phyloP scores from a whole-genome alignment of 1,140 invertebrate genomes.

The Lamellibrachia luymesi region DNA sequence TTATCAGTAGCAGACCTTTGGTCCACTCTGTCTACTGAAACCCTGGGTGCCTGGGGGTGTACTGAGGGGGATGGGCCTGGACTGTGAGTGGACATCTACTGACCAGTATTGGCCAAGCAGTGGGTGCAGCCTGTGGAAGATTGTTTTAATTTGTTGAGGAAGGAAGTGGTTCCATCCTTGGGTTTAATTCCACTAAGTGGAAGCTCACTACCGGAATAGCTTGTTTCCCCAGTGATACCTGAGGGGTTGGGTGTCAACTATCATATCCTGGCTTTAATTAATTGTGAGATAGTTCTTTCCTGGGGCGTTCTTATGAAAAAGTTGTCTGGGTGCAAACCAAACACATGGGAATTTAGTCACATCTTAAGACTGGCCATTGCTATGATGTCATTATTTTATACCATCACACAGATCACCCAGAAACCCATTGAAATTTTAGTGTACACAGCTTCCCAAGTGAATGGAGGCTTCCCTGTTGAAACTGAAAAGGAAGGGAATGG shows the following conservation, averaged over 20 bases:
- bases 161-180: background rate
- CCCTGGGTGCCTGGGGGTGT: background rate
- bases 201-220: background rate
- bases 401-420: background rate
- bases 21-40: background rate
- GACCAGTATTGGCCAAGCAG: background rate
- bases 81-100: background rate
- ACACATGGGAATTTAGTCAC: background rate
- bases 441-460: too few species aligned
- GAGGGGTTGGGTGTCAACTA: background rate
- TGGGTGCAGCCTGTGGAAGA: background rate
- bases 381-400: background rate
- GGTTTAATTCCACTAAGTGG: background rate
- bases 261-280: background rate
- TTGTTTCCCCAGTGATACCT: background rate
- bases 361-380: background rate
- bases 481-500: background rate
- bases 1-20: conserved; percentile 4
- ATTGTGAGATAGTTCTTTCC: background rate
- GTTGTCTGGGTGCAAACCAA: background rate
- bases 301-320: background rate
- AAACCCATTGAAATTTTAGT: background rate
- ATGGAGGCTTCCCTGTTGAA: background rate
- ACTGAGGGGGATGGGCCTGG: background rate
- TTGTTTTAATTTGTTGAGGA: background rate